Evolutionary conservation across 2,113 vertebrate genomes (phyloP).

Genomic region (Albula goreensis): DNA sequence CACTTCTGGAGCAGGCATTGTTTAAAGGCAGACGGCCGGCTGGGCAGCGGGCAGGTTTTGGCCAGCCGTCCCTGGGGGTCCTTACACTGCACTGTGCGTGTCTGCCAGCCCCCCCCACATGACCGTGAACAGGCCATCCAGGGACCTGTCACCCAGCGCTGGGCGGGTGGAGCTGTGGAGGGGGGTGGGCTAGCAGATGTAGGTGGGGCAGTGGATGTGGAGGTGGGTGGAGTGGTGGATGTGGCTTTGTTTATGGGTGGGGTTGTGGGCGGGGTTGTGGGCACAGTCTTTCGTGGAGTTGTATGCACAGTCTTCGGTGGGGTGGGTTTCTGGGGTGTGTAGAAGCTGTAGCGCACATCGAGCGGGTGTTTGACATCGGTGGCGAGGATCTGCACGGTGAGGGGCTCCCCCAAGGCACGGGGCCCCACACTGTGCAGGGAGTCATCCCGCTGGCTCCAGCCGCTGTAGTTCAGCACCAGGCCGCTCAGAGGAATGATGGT

Average conservation of each 20-base stretch:
- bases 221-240: neutral
- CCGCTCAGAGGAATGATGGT: slow-evolving; percentile 89
- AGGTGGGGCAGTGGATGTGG: too few relatives aligned
- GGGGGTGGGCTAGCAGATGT: neutral
- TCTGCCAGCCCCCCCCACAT: slow-evolving; percentile 96
- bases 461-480: slow-evolving; percentile 94
- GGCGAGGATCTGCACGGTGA: slow-evolving; percentile 88
- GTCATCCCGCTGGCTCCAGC: slow-evolving; percentile 93
- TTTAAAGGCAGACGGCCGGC: slow-evolving; percentile 87
- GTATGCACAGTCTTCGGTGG: slow-evolving; percentile 45
- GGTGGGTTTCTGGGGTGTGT: slow-evolving; percentile 74
- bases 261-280: neutral
- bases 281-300: slow-evolving; percentile 30
- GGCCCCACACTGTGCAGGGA: slow-evolving; percentile 91
- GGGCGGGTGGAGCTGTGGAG: slow-evolving; percentile 50
- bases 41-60: slow-evolving; percentile 80
- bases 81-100: slow-evolving; percentile 94
- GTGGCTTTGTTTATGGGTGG: neutral
- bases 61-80: slow-evolving; percentile 81
- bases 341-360: slow-evolving; percentile 96
- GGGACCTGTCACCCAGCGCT: slow-evolving; percentile 84
- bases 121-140: slow-evolving; percentile 95
- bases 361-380: slow-evolving; percentile 85
- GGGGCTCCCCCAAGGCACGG: slow-evolving; percentile 78
- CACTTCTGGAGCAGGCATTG: slow-evolving; percentile 87